Base-by-base conservation (phyloP, 2,113 vertebrate species). In the Lepus americanus region DNA sequence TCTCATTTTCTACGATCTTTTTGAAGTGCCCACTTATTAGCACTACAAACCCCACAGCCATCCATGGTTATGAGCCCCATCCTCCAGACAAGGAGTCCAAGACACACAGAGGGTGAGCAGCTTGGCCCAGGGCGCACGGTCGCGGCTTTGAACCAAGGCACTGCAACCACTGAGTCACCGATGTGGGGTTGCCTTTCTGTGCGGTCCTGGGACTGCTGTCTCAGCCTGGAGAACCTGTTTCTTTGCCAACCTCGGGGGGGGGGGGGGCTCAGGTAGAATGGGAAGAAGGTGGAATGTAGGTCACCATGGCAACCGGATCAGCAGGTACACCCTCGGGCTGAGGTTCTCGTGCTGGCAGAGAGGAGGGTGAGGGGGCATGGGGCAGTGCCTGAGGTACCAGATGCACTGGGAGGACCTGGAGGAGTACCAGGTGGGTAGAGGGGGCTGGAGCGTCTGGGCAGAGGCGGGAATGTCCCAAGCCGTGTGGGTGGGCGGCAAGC, bases 321-420 rank as follows among this genome's bases (percentile, higher is more conserved):
- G 22, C 55, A 22, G 64, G n/a, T 31, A 83, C 92, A 49, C 25
- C 63, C 72, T 88, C 31, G 87, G 80, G 22, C 63, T 6, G 49
- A 84, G 74, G 81, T 93, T 87, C 93, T 90, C 1, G 53, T 72
- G 76, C 69, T 59, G 59, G 90, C 29, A 36, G 53, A 72, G 78
- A 64, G 83, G 25, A 91, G 86, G 20, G 76, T 31, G 39, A 3
- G 55, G 66, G 23, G 66, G 80, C 84, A 97, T 97, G 98, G 98
- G 98, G 27, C 97, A 97, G 10, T 97, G 97, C 49, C 23, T 96
- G 79, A 95, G 97, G 72, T 91, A 96, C 51, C 95, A 97, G 89
- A 95, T 98, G 82, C 78, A 74, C 36, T 96, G 95, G 89, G 97
- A 97, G 55, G 97, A 97, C 61, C 72, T 98, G 76, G 97, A 98